Conservation (phyloP, 2,797 vertebrate genomes). For the Ceryle rudis region DNA sequence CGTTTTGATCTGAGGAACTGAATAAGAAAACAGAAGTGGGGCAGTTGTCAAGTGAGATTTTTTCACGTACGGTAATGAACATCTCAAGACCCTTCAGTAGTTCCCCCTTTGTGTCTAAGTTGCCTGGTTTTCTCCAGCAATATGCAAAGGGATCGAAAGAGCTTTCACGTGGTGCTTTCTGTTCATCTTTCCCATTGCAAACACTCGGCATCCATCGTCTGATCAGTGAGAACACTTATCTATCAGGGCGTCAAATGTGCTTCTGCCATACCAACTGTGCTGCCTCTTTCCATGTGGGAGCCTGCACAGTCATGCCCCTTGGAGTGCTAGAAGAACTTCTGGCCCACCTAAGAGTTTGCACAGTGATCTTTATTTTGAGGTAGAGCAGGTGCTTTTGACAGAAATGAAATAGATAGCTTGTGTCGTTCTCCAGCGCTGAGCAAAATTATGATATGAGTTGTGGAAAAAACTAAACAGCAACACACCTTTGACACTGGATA, state of each 20-base stretch:
- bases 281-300: background rate
- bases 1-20: background rate
- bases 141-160: background rate
- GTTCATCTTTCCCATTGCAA: background rate
- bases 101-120: background rate
- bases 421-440: background rate
- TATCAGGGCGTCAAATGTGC: background rate
- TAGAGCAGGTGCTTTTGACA: background rate
- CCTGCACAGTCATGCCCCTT: background rate
- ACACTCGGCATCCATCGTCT: background rate
- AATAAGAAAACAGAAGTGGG: background rate
- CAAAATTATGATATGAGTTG: background rate
- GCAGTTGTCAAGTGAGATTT: background rate
- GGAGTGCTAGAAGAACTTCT: background rate
- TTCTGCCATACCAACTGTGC: background rate
- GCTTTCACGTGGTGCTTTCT: background rate
- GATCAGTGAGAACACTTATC: accelerated
- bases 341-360: background rate
- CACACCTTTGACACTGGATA: background rate
- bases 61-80: accelerated
- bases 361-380: background rate
- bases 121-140: background rate
- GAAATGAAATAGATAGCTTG: background rate
- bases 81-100: background rate
- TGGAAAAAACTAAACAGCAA: background rate